Evolutionary conservation across 37 sponge, comb jelly and placozoan species (phyloP).

Genomic region (Geodia barretti): DNA sequence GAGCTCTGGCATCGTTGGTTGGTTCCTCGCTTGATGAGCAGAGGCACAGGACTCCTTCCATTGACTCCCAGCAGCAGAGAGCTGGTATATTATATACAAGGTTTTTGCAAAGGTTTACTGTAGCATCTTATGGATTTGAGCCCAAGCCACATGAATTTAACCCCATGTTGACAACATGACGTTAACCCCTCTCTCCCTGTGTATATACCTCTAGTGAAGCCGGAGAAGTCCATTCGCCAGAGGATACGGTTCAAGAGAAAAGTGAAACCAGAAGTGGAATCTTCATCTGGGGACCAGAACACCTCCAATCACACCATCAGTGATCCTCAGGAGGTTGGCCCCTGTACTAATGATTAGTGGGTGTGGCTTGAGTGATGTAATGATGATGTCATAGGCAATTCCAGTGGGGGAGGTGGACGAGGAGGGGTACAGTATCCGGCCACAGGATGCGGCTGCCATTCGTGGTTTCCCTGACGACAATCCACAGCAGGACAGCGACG

Average conservation of each 20-base stretch:
- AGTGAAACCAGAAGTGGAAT: background rate
- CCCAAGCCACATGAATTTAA: too few relatives aligned
- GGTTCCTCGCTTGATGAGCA: background rate
- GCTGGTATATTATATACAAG: too few relatives aligned
- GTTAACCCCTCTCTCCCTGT: slow-evolving; percentile 4
- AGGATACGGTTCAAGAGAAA: background rate
- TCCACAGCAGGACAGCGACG: slow-evolving; percentile 25
- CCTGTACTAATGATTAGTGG: too few relatives aligned
- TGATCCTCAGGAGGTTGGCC: background rate
- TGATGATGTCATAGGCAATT: background rate
- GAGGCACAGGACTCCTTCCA: slow-evolving; percentile 6
- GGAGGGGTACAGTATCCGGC: slow-evolving; percentile 87
- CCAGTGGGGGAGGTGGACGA: slow-evolving; percentile 69
- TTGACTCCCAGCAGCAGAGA: background rate
- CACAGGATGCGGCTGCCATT: slow-evolving; percentile 70
- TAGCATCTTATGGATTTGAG: too few relatives aligned
- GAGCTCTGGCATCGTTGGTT: background rate
- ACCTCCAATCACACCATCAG: background rate
- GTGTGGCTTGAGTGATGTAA: background rate
- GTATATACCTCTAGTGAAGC: background rate
- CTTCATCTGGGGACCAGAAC: too few relatives aligned
- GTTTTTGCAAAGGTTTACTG: too few relatives aligned
- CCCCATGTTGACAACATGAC: too few relatives aligned
- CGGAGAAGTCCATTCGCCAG: background rate
- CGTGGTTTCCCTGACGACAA: slow-evolving; percentile 34